These are phyloP conservation scores for Trachelipus rathkii DNA, from an alignment of 1,140 invertebrate genomes.

Conservation along the genomic window DNA sequence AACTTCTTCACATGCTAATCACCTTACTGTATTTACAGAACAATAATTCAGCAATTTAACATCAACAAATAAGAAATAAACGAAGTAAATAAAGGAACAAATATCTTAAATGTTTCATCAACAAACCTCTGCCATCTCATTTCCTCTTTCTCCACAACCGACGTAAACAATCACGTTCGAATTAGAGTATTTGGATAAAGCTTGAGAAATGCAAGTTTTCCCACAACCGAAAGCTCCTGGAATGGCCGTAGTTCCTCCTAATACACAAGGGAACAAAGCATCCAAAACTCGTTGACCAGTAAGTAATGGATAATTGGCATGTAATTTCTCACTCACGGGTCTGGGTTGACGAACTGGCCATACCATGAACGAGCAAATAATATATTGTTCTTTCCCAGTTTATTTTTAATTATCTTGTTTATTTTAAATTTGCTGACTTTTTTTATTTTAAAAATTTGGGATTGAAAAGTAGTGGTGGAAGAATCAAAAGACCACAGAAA, in stretches of 20 bases:
- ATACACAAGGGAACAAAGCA: slow-evolving; percentile 94
- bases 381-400: no score
- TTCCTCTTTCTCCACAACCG: slow-evolving; percentile 87
- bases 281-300: slow-evolving; percentile 97
- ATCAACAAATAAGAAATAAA: no score
- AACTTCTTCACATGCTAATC: no score
- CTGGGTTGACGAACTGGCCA: slow-evolving; percentile 95
- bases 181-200: slow-evolving; percentile 98
- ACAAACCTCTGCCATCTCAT: slow-evolving; percentile 85
- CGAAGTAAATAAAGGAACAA: no score
- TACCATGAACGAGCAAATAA: slow-evolving; percentile 44
- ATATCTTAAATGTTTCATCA: no score
- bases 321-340: slow-evolving; percentile 94
- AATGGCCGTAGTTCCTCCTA: slow-evolving; percentile 99
- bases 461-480: no score
- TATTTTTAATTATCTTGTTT: no score
- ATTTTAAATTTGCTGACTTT: no score
- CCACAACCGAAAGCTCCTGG: slow-evolving; percentile 97
- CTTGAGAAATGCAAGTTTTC: slow-evolving; percentile 99
- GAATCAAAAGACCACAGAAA: no score
- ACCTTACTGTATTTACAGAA: no score
- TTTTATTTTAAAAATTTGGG: no score
- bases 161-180: slow-evolving; percentile 99
- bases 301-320: slow-evolving; percentile 94
- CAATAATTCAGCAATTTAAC: no score